These are phyloP conservation scores for Brevimyrus niger DNA, from an alignment of 2,113 vertebrate genomes.

Conservation along the genomic window DNA sequence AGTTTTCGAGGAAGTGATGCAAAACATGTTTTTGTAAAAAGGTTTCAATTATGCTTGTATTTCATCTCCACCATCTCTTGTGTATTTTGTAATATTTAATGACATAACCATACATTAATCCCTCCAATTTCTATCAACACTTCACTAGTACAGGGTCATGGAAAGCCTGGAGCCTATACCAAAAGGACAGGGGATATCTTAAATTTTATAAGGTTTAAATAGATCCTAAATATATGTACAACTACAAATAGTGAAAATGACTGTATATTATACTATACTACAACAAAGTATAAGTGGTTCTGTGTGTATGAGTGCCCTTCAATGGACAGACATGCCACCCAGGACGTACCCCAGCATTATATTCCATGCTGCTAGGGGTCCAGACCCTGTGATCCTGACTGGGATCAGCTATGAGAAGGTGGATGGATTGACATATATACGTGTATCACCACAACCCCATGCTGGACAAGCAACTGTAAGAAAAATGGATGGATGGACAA, in stretches of 20 bases:
- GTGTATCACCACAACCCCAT: not conserved
- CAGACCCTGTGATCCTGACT: not conserved
- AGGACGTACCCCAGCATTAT: not conserved
- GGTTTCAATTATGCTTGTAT: not conserved
- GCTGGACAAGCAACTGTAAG: not conserved
- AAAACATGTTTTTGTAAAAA: not conserved
- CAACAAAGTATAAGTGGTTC: not conserved
- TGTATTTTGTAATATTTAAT: not conserved
- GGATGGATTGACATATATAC: not conserved
- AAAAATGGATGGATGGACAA: not conserved
- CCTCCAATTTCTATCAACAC: not conserved
- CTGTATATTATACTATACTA: not conserved
- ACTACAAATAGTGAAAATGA: not conserved
- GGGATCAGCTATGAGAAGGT: not conserved
- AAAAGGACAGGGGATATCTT: not conserved
- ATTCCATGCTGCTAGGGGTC: not conserved
- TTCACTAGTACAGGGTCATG: not conserved
- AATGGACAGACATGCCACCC: not conserved
- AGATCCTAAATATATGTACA: not conserved
- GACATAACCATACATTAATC: not conserved
- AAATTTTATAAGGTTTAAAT: not conserved
- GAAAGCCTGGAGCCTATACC: not conserved
- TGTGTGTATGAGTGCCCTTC: not conserved
- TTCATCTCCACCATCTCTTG: not conserved
- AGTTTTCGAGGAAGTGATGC: not conserved